phyloP scores from a whole-genome alignment of 2,888 invertebrate genomes.

The Heteromurus nitidus region DNA sequence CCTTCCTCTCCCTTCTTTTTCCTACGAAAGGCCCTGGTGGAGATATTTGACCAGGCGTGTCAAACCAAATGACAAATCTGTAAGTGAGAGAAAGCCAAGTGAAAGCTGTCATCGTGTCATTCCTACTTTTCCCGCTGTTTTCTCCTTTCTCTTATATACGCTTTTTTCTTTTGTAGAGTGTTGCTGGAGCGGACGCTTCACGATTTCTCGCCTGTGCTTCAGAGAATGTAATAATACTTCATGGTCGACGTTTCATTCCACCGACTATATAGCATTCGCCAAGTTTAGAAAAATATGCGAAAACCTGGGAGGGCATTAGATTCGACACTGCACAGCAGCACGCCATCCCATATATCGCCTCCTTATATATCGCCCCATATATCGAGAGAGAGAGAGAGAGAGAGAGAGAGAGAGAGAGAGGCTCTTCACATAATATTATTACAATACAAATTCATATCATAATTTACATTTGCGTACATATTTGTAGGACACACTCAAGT shows the following conservation, averaged over 20 bases:
- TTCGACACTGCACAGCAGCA: conserved; percentile 13
- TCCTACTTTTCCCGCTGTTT: conserved; percentile 2
- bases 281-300: not conserved
- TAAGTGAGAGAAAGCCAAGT: conserved; percentile 13
- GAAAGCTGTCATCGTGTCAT: conserved; percentile 45
- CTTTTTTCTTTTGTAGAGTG: too few relatives aligned
- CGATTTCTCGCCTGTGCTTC: not conserved
- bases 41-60: conserved; percentile 21
- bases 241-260: not conserved
- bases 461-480: too few relatives aligned
- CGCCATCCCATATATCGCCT: too few relatives aligned
- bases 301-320: not conserved
- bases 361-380: too few relatives aligned
- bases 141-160: too few relatives aligned
- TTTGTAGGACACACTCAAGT: too few relatives aligned
- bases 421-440: too few relatives aligned
- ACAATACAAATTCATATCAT: too few relatives aligned
- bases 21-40: not conserved
- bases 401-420: too few relatives aligned
- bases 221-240: not conserved
- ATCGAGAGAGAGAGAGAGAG: too few relatives aligned
- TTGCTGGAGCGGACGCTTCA: not conserved
- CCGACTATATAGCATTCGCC: not conserved
- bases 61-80: conserved; percentile 1
- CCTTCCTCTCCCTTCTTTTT: too few relatives aligned